Base-by-base conservation (phyloP, 64 coral and sea anemone genomes). In the Porites australiensis region DNA sequence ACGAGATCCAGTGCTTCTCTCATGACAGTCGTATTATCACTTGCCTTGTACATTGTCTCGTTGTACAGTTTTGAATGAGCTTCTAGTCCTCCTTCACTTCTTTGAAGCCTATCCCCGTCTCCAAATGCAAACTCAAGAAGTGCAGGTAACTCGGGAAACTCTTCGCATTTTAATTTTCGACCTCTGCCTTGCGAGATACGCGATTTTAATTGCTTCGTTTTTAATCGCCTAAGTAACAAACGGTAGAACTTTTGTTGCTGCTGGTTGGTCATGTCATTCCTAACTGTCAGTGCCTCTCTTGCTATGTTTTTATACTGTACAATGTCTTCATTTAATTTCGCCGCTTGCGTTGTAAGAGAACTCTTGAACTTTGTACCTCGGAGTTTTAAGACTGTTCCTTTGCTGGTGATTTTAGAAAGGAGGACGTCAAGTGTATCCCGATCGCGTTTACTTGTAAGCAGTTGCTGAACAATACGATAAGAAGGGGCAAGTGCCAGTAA, bases 121-220 rank as follows among this genome's bases (percentile, higher is more conserved):
- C 73, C 87, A 18, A 89, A 79, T 77, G 37, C 73, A 78, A 48
- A 89, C 59, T 89, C 87, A 13, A 89, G 73, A 59, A 89, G 50
- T 11, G 53, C 59, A 2, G 60, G 54, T 48, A 89, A 20, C 44
- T 89, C 74, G 43, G 88, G 88, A 80, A 90, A 90, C 63, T 81
- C 48, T 21, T 90, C 88, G 57, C 71, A 90, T 57, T 90, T 90
- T 58, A 90, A 15, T 71, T 86, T 71, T 22, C 82, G 23, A 68
- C 82, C 82, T 44, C 83, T 65, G 46, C 82, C 82, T 64, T 86
- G 63, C 70, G 82, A 64, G 50, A 86, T 86, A 70, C 63, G 82
- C n/a, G 82, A 86, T 50, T 86, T 65, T 86, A 86, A 86, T 69
- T 60, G 37, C 44, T 86, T 70, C 44, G 13, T 86, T 86, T 86